Conservation (phyloP, 2,888 invertebrate genomes). For the Dione juno region DNA sequence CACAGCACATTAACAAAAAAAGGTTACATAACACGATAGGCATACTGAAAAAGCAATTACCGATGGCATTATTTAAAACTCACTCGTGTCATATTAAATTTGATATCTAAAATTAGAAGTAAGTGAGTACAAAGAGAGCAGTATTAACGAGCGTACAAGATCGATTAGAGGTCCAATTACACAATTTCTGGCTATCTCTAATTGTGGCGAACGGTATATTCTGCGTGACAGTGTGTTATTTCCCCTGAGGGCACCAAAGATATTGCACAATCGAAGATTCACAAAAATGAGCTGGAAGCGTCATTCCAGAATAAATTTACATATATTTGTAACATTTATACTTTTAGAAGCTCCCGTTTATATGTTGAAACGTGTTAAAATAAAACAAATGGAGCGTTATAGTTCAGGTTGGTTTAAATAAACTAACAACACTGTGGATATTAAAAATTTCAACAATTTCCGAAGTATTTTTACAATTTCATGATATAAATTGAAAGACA, state of each 20-base stretch:
- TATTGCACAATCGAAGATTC: constrained; percentile 65
- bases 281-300: constrained; percentile 56
- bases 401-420: constrained; percentile 6
- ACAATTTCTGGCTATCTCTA: constrained; percentile 83
- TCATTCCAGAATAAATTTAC: constrained; percentile 7
- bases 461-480: constrained; percentile 11
- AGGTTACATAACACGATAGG: not conserved
- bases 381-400: not conserved
- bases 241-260: constrained; percentile 81
- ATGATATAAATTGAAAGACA: not conserved
- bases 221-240: constrained; percentile 82
- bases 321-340: not conserved
- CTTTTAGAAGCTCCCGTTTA: not conserved
- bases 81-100: constrained; percentile 33
- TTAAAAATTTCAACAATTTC: constrained; percentile 14
- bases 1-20: not conserved
- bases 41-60: constrained; percentile 15
- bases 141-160: constrained; percentile 60
- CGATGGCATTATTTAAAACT: constrained; percentile 3
- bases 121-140: constrained; percentile 25
- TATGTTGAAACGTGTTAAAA: constrained; percentile 6
- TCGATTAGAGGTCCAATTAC: constrained; percentile 82
- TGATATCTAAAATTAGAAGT: constrained; percentile 41
- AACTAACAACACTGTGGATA: constrained; percentile 12
- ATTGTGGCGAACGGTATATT: constrained; percentile 81